Evolutionary conservation across 2,797 vertebrate genomes (phyloP).

Genomic region (Zonotrichia albicollis): DNA sequence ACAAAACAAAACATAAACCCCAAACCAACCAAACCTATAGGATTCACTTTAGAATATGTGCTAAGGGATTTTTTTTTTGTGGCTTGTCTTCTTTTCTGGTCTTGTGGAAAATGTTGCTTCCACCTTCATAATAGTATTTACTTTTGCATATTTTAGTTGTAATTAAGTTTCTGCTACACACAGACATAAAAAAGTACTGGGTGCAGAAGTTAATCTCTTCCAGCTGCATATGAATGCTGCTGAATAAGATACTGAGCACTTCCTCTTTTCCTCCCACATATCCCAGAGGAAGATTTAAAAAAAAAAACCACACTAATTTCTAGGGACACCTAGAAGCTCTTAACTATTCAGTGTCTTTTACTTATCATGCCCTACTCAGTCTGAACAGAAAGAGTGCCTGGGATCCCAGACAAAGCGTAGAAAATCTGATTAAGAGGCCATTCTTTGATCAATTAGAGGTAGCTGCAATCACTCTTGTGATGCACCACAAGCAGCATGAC

Average conservation of each 20-base stretch:
- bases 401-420: neutral
- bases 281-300: neutral
- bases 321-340: constrained; percentile 19
- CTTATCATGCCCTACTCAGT: neutral
- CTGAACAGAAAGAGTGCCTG: neutral
- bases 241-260: constrained; percentile 35
- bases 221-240: constrained; percentile 51
- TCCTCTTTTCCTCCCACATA: constrained; percentile 38
- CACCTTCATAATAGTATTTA: constrained; percentile 41
- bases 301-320: neutral
- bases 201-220: constrained; percentile 50
- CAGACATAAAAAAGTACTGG: constrained; percentile 33
- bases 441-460: constrained; percentile 54
- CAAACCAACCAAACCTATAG: neutral
- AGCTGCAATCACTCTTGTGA: constrained; percentile 28
- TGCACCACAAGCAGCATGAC: neutral
- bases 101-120: constrained; percentile 42
- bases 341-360: constrained; percentile 17
- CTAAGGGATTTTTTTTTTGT: neutral
- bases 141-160: constrained; percentile 35
- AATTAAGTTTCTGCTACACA: constrained; percentile 55
- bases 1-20: neutral
- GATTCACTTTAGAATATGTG: neutral
- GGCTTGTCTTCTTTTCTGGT: neutral
- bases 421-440: constrained; percentile 50